Evolutionary conservation across 2,113 vertebrate species (phyloP).

Genomic region (Bungarus multicinctus): DNA sequence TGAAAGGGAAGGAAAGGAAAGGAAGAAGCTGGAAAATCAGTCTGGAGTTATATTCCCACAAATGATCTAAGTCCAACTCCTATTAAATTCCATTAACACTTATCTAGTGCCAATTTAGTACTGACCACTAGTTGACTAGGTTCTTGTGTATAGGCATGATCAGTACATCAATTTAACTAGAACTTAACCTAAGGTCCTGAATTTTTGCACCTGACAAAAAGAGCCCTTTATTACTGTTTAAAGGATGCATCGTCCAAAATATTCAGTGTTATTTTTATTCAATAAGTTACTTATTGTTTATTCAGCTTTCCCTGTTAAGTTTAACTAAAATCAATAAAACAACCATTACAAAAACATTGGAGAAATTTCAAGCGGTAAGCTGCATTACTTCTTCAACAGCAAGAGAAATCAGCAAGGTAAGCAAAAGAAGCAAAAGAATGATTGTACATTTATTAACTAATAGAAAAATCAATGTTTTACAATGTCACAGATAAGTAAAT

Average conservation of each 20-base stretch:
- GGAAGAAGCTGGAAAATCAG: not conserved
- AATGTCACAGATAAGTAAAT: not conserved
- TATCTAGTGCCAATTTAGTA: not conserved
- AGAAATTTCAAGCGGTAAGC: not conserved
- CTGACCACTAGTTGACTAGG: not conserved
- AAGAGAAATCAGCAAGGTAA: not conserved
- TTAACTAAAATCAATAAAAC: constrained; percentile 19
- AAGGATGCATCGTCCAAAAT: not conserved
- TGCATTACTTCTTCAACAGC: not conserved
- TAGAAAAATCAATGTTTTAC: constrained; percentile 8
- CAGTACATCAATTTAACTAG: not conserved
- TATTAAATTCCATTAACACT: not conserved
- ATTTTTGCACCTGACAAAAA: not conserved
- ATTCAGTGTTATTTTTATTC: not conserved
- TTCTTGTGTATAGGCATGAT: not conserved
- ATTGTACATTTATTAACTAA: constrained; percentile 2
- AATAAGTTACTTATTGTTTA: not conserved
- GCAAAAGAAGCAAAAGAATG: not conserved
- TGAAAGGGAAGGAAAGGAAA: not conserved
- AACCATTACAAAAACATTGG: not conserved
- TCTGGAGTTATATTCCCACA: not conserved
- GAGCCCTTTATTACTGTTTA: not conserved
- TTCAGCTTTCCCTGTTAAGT: constrained; percentile 1
- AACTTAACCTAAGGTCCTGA: not conserved
- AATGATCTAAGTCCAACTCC: not conserved